Percentiles rank a stretch among this genome's conserved stretches.
Evolutionary conservation across 2,797 vertebrate species (phyloP).

Genomic region (Lagodon rhomboides): DNA sequence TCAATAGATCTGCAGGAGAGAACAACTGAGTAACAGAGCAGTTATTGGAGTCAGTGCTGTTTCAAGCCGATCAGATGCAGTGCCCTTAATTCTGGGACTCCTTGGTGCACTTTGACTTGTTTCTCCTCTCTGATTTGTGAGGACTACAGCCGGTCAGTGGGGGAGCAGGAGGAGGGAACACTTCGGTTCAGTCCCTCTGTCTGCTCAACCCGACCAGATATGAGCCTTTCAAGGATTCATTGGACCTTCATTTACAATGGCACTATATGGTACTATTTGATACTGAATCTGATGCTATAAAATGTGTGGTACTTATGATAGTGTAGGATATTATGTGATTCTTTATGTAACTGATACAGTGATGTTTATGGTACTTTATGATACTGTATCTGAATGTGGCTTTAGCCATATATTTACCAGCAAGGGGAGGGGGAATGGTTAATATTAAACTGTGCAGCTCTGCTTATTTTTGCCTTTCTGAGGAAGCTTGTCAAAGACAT

Average conservation of each 20-base stretch:
- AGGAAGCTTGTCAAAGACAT: slow-evolving; percentile 78
- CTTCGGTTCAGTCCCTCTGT: slow-evolving; percentile 48
- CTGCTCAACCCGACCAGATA: slow-evolving; percentile 66
- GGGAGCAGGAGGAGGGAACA: slow-evolving; percentile 58
- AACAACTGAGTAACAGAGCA: slow-evolving; percentile 49
- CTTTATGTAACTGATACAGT: slow-evolving; percentile 83
- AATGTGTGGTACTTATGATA: slow-evolving; percentile 81
- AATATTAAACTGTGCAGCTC: slow-evolving; percentile 87
- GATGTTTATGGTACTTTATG: slow-evolving; percentile 82
- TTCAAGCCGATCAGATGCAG: slow-evolving; percentile 64
- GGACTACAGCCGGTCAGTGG: slow-evolving; percentile 69
- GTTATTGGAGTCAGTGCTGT: slow-evolving; percentile 54
- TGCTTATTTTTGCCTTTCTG: slow-evolving; percentile 84
- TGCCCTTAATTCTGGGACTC: slow-evolving; percentile 73
- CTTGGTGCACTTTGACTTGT: slow-evolving; percentile 83
- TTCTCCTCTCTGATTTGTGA: slow-evolving; percentile 68
- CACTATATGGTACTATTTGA: slow-evolving; percentile 83
- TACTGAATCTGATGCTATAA: slow-evolving; percentile 81
- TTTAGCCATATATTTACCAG: slow-evolving; percentile 88
- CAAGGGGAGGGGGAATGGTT: slow-evolving; percentile 84
- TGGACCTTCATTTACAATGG: slow-evolving; percentile 79
- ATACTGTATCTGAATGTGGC: slow-evolving; percentile 86
- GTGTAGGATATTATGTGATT: slow-evolving; percentile 82
- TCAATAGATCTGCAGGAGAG: slow-evolving; percentile 73
- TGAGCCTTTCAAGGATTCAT: slow-evolving; percentile 76